Evolutionary conservation across 2,888 invertebrate genomes (phyloP).

Genomic region (Papilio elwesi): DNA sequence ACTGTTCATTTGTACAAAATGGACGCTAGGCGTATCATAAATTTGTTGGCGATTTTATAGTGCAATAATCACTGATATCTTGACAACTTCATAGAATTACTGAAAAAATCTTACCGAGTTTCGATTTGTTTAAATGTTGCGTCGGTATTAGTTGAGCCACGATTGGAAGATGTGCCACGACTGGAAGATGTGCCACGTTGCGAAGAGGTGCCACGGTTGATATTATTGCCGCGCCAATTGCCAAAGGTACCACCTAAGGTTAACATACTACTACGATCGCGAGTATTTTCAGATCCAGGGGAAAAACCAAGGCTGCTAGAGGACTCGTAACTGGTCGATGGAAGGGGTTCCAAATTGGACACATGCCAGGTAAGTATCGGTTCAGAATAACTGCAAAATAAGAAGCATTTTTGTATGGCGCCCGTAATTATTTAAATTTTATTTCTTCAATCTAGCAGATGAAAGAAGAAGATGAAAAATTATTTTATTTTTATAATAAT

Average conservation of each 20-base stretch:
- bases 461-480: too few species aligned
- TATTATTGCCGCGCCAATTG: background rate
- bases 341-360: slow-evolving; percentile 59
- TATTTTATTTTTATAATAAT: too few species aligned
- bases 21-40: too few species aligned
- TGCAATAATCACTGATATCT: too few species aligned
- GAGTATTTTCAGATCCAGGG: background rate
- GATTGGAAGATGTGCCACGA: background rate
- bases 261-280: background rate
- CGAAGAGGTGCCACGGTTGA: background rate
- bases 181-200: background rate
- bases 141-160: slow-evolving; percentile 7
- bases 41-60: too few species aligned
- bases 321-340: slow-evolving; percentile 52
- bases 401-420: background rate
- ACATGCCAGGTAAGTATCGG: slow-evolving; percentile 70
- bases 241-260: background rate
- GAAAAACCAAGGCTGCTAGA: slow-evolving; percentile 32
- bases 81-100: too few species aligned
- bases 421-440: too few species aligned
- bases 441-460: too few species aligned
- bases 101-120: slow-evolving; percentile 60
- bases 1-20: too few species aligned
- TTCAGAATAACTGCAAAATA: slow-evolving; percentile 58
- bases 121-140: slow-evolving; percentile 66